Evolutionary conservation across 1,140 invertebrate species (phyloP).

Genomic region (Hylyphantes graminicola): DNA sequence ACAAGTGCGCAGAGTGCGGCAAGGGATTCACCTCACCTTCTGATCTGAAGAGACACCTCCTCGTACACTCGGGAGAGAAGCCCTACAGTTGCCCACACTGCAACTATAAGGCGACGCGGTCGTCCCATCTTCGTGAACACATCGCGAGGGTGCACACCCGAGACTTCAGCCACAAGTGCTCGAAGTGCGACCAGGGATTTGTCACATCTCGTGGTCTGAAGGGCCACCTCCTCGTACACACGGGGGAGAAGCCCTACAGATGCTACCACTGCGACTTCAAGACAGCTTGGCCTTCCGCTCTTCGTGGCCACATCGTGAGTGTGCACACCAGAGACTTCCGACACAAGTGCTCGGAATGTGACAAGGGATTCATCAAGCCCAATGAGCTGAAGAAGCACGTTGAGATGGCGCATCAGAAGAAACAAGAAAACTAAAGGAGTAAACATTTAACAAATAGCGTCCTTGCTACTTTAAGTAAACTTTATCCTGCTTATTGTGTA

Average conservation of each 20-base stretch:
- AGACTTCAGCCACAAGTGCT: slow-evolving; percentile 68
- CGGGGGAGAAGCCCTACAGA: not conserved
- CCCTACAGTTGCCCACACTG: not conserved
- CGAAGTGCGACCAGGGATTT: slow-evolving; percentile 66
- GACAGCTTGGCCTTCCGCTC: not conserved
- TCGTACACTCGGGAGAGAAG: not conserved
- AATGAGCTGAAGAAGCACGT: not conserved
- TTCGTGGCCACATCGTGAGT: not conserved
- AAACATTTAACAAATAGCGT: no score
- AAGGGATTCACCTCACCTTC: slow-evolving; percentile 67
- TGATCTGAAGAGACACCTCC: slow-evolving; percentile 67
- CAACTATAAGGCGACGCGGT: not conserved
- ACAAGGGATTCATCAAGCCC: not conserved
- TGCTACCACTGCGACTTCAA: not conserved
- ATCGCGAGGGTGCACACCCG: slow-evolving; percentile 66
- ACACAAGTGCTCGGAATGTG: slow-evolving; percentile 1
- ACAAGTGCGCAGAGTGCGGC: slow-evolving; percentile 67
- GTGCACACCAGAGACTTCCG: not conserved
- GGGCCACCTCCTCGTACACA: slow-evolving; percentile 63
- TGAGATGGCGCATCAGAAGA: no score
- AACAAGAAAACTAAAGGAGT: no score
- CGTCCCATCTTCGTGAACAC: not conserved
- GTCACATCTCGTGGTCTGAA: slow-evolving; percentile 67
- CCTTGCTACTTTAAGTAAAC: no score
- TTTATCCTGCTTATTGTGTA: no score